Conservation (phyloP, 2,888 invertebrate species). For the Amphimallon solstitiale region DNA sequence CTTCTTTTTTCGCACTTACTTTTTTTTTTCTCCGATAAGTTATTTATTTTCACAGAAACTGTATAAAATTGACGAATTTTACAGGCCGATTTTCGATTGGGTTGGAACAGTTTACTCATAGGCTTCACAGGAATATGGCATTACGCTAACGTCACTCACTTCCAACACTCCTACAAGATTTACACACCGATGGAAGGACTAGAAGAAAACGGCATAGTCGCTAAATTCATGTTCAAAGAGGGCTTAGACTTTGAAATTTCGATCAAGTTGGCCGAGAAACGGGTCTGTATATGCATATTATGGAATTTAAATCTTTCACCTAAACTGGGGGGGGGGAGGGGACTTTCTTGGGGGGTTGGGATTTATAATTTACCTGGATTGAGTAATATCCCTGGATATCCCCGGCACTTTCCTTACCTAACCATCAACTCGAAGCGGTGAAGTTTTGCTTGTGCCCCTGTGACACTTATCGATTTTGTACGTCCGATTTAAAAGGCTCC, state of each 20-base stretch:
- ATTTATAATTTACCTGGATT: constrained; percentile 53
- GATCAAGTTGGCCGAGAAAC: constrained; percentile 74
- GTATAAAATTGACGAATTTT: constrained; percentile 37
- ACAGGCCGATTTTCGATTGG: constrained; percentile 78
- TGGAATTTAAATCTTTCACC: constrained; percentile 48
- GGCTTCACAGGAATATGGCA: constrained; percentile 85
- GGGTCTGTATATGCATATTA: constrained; percentile 60
- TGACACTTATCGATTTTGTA: constrained; percentile 52
- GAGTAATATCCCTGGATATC: constrained; percentile 49
- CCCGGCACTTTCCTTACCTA: constrained; percentile 46
- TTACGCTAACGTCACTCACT: constrained; percentile 74
- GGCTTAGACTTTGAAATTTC: constrained; percentile 78
- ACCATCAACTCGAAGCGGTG: background rate
- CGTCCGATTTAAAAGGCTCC: constrained; percentile 49
- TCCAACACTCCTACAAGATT: constrained; percentile 80
- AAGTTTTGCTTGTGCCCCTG: constrained; percentile 42
- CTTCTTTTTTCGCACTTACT: background rate
- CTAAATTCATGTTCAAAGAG: constrained; percentile 73
- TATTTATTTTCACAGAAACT: background rate
- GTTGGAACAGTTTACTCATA: constrained; percentile 78
- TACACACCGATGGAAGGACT: constrained; percentile 83
- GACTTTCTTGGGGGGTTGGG: background rate
- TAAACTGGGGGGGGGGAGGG: constrained; percentile 43
- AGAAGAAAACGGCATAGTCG: constrained; percentile 79
- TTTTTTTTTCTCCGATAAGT: background rate